These are phyloP conservation scores for Enteromius treurensis DNA, from an alignment of 2,797 vertebrate genomes.

Conservation along the genomic window DNA sequence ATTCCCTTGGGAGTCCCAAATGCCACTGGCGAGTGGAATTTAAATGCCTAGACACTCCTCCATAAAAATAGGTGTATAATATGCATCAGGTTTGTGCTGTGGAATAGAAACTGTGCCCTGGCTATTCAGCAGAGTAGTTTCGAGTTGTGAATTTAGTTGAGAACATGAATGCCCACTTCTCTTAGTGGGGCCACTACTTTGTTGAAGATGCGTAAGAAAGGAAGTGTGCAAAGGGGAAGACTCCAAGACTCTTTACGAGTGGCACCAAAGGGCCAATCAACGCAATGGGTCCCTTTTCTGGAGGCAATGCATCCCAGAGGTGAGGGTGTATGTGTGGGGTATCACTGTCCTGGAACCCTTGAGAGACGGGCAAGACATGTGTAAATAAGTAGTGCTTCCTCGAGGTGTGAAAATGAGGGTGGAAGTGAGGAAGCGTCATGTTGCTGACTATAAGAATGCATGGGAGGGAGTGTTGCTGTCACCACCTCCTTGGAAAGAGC, in stretches of 20 bases:
- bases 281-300: neutral
- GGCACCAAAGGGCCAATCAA: neutral
- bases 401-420: neutral
- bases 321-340: neutral
- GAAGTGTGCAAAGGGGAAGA: neutral
- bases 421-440: neutral
- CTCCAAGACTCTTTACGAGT: too few relatives aligned
- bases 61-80: too few relatives aligned
- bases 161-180: neutral
- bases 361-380: neutral
- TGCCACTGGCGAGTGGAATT: too few relatives aligned
- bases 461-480: neutral
- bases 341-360: neutral
- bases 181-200: neutral
- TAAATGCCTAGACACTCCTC: too few relatives aligned
- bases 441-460: neutral
- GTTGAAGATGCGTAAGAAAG: neutral
- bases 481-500: neutral
- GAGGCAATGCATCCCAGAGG: neutral
- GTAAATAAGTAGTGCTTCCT: neutral
- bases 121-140: too few relatives aligned
- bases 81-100: too few relatives aligned
- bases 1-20: too few relatives aligned
- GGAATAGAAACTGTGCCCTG: too few relatives aligned
- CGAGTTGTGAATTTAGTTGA: neutral